These are phyloP conservation scores for Mimumesa dahlbomi DNA, from an alignment of 2,888 invertebrate species.

Conservation along the genomic window DNA sequence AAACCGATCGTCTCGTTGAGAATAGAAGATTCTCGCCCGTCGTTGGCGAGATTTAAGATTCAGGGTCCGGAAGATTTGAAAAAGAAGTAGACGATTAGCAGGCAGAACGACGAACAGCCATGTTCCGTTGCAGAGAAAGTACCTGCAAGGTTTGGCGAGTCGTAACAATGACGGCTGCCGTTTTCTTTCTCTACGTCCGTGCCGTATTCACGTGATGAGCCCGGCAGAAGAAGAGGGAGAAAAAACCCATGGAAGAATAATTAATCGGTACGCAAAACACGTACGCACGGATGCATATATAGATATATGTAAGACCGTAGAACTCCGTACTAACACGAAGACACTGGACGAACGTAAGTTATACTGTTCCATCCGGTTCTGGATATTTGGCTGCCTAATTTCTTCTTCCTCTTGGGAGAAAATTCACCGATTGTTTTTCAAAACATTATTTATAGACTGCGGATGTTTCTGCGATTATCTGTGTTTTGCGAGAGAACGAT, in stretches of 20 bases:
- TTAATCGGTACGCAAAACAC: conserved; percentile 73
- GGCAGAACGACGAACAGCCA: conserved; percentile 38
- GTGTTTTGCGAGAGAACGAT: too few species aligned
- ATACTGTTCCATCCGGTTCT: conserved; percentile 58
- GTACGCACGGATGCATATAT: conserved; percentile 67
- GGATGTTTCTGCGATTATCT: too few species aligned
- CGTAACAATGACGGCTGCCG: conserved; percentile 40
- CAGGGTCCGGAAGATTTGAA: not conserved
- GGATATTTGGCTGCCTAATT: conserved; percentile 50
- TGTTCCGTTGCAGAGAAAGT: conserved; percentile 65
- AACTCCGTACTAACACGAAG: conserved; percentile 32
- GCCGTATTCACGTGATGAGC: conserved; percentile 43
- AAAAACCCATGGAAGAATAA: conserved; percentile 64
- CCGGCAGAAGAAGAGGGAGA: conserved; percentile 15
- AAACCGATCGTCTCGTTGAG: not conserved
- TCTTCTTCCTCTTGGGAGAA: too few species aligned
- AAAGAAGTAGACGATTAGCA: conserved; percentile 58
- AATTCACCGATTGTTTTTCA: too few species aligned
- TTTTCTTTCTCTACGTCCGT: conserved; percentile 28
- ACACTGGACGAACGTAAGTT: conserved; percentile 41
- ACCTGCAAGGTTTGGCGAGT: conserved; percentile 40
- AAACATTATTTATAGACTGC: too few species aligned
- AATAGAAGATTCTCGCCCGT: not conserved
- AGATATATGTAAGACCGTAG: conserved; percentile 62
- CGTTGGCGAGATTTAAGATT: not conserved